Evolutionary conservation across 2,888 invertebrate genomes (phyloP).

Genomic region (Synanthedon vespiformis): DNA sequence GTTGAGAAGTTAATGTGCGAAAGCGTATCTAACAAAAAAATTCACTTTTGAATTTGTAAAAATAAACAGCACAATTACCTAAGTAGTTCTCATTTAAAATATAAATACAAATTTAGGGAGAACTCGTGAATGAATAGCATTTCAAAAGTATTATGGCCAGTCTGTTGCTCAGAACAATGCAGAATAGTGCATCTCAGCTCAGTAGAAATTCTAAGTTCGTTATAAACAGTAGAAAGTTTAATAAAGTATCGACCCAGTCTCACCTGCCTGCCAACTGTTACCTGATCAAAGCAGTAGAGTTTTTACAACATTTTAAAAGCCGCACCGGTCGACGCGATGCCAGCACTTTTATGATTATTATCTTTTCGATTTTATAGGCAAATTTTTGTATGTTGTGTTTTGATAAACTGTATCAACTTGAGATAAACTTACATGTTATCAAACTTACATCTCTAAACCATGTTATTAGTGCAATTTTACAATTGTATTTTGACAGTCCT

Average conservation of each 20-base stretch:
- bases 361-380: constrained; percentile 23
- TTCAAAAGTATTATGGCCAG: neutral
- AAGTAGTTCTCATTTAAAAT: too few relatives aligned
- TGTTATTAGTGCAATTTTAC: too few relatives aligned
- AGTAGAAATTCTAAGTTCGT: constrained; percentile 20
- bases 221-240: constrained; percentile 16
- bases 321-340: constrained; percentile 10
- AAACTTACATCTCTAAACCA: too few relatives aligned
- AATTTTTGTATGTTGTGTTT: constrained; percentile 5
- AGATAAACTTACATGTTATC: too few relatives aligned
- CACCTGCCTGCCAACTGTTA: constrained; percentile 56
- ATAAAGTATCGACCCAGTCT: constrained; percentile 36
- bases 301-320: constrained; percentile 64
- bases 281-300: constrained; percentile 40
- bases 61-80: too few relatives aligned
- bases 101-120: too few relatives aligned
- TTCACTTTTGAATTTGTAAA: too few relatives aligned
- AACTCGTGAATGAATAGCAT: too few relatives aligned
- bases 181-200: too few relatives aligned
- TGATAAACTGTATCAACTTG: neutral
- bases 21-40: too few relatives aligned
- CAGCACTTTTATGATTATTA: constrained; percentile 31
- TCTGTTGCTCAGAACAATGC: constrained; percentile 8
- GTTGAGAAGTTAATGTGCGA: too few relatives aligned
- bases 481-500: too few relatives aligned